phyloP scores from a whole-genome alignment of 2,113 vertebrate species.

The Phalacrocorax brasilianus region DNA sequence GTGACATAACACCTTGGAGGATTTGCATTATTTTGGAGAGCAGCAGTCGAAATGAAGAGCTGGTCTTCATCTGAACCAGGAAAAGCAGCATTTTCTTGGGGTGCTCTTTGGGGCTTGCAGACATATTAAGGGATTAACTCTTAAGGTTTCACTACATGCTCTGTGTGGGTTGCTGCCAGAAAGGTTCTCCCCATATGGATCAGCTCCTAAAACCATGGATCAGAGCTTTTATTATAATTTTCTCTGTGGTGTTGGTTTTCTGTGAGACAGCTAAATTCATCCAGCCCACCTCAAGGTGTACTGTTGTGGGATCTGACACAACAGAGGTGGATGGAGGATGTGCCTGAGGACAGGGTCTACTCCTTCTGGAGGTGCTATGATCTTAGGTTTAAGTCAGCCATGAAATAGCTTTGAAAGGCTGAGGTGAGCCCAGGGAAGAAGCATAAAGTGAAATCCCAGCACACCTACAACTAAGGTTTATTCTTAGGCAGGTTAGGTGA shows the following conservation, averaged over 20 bases:
- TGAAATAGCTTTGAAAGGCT: not conserved
- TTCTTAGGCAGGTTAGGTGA: not conserved
- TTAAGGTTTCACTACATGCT: not conserved
- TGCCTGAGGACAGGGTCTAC: not conserved
- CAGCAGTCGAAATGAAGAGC: not conserved
- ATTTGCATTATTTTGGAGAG: not conserved
- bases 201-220: not conserved
- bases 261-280: not conserved
- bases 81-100: not conserved
- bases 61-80: not conserved
- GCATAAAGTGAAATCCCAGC: not conserved
- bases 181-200: not conserved
- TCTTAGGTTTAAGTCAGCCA: not conserved
- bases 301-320: fast-evolving
- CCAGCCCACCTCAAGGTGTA: fast-evolving
- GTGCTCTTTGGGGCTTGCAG: not conserved
- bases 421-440: not conserved
- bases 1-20: not conserved
- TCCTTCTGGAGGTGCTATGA: not conserved
- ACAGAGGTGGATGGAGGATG: not conserved
- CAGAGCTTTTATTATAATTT: not conserved
- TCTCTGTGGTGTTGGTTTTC: not conserved
- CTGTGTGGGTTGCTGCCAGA: not conserved
- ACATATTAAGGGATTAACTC: not conserved
- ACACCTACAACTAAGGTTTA: not conserved